Evolutionary conservation across 2,888 invertebrate genomes (phyloP).

Genomic region (Scaptomyza parva): DNA sequence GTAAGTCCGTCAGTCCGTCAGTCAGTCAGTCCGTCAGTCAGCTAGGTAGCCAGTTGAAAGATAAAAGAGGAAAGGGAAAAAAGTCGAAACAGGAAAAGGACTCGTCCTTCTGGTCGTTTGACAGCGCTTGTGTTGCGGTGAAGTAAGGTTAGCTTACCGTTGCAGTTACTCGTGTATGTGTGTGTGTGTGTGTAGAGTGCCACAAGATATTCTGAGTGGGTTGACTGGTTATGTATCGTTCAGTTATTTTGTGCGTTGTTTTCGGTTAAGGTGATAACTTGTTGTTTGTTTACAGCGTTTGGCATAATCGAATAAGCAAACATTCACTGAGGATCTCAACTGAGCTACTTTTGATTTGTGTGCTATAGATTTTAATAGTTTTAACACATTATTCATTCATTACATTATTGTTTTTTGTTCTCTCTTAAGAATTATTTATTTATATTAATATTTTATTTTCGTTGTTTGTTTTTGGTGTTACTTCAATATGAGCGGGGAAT

Average conservation of each 20-base stretch:
- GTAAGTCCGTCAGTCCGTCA: slow-evolving; percentile 28
- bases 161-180: slow-evolving; percentile 7
- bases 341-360: neutral
- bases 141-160: slow-evolving; percentile 3
- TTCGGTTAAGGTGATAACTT: slow-evolving; percentile 16
- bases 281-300: too few species aligned
- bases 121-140: neutral
- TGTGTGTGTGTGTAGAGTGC: slow-evolving; percentile 18
- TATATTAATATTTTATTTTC: neutral
- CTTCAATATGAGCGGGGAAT: neutral
- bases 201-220: slow-evolving; percentile 38
- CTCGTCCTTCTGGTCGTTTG: slow-evolving; percentile 5
- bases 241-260: neutral
- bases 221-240: slow-evolving; percentile 10
- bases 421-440: neutral
- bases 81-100: neutral
- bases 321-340: neutral
- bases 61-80: neutral
- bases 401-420: neutral
- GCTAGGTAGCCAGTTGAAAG: slow-evolving; percentile 10
- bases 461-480: neutral
- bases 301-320: slow-evolving; percentile 18
- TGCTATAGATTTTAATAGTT: neutral
- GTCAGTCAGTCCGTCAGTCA: slow-evolving; percentile 33
- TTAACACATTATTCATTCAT: neutral